Percentiles rank a stretch among this genome's conserved stretches.
Evolutionary conservation across 1,140 invertebrate genomes (phyloP).

Genomic region (Oncopodura yosiiana): DNA sequence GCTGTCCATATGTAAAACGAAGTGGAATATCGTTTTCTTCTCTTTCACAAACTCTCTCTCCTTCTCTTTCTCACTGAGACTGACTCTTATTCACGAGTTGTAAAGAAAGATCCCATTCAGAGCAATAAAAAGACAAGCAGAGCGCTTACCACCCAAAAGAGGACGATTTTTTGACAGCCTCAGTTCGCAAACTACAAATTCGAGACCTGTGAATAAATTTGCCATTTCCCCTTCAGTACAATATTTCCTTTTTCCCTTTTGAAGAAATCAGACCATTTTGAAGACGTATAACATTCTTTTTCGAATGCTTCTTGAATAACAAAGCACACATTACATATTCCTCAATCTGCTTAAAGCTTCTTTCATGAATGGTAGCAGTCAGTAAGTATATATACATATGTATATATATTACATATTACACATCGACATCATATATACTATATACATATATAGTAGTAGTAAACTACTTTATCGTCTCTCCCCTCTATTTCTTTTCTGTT

Average conservation of each 20-base stretch:
- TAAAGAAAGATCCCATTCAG: constrained; percentile 32
- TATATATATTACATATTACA: too few species aligned
- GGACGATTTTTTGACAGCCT: constrained; percentile 31
- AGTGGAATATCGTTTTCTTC: constrained; percentile 10
- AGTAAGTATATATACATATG: too few species aligned
- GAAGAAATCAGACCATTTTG: constrained; percentile 32
- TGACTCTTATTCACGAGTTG: too few species aligned
- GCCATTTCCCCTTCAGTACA: constrained; percentile 27
- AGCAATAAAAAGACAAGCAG: constrained; percentile 34
- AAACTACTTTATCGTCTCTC: too few species aligned
- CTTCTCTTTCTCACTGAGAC: too few species aligned
- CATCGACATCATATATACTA: too few species aligned
- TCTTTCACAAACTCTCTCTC: too few species aligned
- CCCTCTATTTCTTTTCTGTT: too few species aligned
- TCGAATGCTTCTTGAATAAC: constrained; percentile 30
- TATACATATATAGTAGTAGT: too few species aligned
- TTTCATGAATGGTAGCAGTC: constrained; percentile 3
- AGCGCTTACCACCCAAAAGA: constrained; percentile 9
- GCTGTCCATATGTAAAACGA: constrained; percentile 18
- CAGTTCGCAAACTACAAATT: constrained; percentile 35
- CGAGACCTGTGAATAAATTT: constrained; percentile 35
- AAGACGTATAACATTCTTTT: constrained; percentile 31
- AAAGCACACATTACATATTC: constrained; percentile 30
- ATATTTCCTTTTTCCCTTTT: constrained; percentile 25
- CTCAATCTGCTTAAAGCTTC: constrained; percentile 31